Conservation (phyloP, 2,797 vertebrate species). For the Coluber constrictor region DNA sequence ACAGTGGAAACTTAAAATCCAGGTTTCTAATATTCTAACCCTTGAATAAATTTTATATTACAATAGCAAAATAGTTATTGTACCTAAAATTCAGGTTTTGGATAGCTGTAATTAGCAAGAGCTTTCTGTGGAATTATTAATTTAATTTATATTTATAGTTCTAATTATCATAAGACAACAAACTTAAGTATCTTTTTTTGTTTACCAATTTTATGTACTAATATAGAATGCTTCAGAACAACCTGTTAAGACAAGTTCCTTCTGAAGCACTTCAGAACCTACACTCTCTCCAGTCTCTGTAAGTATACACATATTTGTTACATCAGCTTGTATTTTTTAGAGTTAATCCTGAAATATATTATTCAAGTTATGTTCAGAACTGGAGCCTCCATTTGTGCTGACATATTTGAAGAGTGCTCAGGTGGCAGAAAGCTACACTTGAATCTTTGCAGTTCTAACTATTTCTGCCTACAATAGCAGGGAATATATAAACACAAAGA, state of each 20-base stretch:
- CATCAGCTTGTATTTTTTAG: neutral
- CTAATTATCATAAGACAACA: neutral
- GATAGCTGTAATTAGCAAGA: neutral
- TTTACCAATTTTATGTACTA: conserved; percentile 21
- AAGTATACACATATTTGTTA: conserved; percentile 71
- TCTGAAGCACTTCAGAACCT: conserved; percentile 83
- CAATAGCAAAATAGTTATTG: neutral
- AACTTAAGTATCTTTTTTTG: neutral
- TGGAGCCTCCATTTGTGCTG: neutral
- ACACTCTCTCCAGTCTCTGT: conserved; percentile 88
- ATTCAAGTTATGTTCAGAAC: neutral
- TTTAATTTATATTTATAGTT: conserved; percentile 1
- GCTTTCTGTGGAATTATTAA: neutral
- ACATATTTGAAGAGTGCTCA: neutral
- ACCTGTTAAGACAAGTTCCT: conserved; percentile 84
- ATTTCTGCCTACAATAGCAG: neutral
- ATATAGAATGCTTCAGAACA: conserved; percentile 92
- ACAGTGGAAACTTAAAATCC: neutral
- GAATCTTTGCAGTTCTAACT: neutral
- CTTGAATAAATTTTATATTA: neutral
- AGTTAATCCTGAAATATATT: neutral
- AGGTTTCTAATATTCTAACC: neutral
- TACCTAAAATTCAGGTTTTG: neutral
- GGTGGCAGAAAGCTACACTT: neutral
- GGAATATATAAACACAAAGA: neutral